Evolutionary conservation across 2,797 vertebrate species (phyloP), one percentile per base, ranked within the genome.

Genomic region (Aulostomus chinensis): DNA sequence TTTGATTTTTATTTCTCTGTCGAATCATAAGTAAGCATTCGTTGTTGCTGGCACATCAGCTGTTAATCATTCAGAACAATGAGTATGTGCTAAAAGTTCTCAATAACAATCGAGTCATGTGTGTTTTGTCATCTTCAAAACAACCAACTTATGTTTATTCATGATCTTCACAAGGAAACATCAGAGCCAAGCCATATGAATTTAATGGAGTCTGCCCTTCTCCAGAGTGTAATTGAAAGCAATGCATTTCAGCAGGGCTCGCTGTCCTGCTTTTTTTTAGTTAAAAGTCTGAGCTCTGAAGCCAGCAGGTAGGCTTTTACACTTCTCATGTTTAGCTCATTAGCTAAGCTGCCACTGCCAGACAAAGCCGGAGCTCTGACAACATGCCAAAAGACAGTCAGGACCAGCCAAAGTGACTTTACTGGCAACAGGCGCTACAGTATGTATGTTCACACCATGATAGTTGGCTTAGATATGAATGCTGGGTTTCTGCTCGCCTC

Each of bases 281-380:
- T 56, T 75, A 40, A 80, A 83, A 54, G 59, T 49, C 49, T 66
- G 56, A 50, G 67, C 79, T 79, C 60, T 73, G 66, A 45, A 69
- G 62, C 60, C 81, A 88, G 80, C 81, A 81, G 87, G 85, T 86
- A 86, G 76, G 79, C 81, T 79, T 79, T 85, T 64, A 74, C 80
- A 80, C 83, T 72, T 79, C 67, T 78, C 52, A 40, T 68, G 73
- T 74, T 81, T 81, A 77, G 72, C 73, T 85, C 85, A 85, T 91
- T 89, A 89, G 68, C 71, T 73, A 81, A 83, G 71, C 78, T 75
- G 66, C 58, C 53, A 56, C 48, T 28, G 73, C 64, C 78, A 66
- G 53, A 59, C 51, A 22, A 58, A 65, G 78, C 68, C 35, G 15
- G 59, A 49, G 58, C 56, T 62, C 64, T 68, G 73, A 76, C 49